Conservation (phyloP, 64 coral and sea anemone species). For the Montipora efflorescens region DNA sequence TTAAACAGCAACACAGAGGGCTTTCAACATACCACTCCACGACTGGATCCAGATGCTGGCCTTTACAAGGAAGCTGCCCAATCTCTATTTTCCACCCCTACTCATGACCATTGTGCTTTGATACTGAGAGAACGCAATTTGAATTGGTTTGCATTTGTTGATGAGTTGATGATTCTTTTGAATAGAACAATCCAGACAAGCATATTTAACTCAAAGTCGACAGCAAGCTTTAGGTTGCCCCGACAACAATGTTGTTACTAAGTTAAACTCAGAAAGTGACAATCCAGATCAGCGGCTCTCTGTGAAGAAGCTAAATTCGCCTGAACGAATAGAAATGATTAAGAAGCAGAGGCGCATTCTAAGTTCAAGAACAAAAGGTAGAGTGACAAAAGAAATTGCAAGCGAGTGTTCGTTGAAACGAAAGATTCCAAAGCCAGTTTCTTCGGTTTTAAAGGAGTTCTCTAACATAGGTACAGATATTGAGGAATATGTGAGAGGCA, state of each 20-base stretch:
- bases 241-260: slow-evolving; percentile 9
- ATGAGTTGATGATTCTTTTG: slow-evolving; percentile 21
- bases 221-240: not conserved
- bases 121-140: not conserved
- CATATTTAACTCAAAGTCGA: slow-evolving; percentile 3
- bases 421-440: slow-evolving; percentile 60
- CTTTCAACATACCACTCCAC: no score
- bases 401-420: slow-evolving; percentile 28
- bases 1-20: no score
- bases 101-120: no score
- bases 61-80: no score
- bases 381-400: slow-evolving; percentile 49
- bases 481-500: slow-evolving; percentile 26
- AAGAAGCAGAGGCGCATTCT: not conserved
- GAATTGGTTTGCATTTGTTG: slow-evolving; percentile 60
- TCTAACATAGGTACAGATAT: no score
- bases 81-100: no score
- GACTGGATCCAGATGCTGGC: no score
- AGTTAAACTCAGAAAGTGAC: slow-evolving; percentile 64
- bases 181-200: slow-evolving; percentile 37
- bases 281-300: not conserved
- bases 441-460: no score
- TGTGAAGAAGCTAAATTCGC: slow-evolving; percentile 32
- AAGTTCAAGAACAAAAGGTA: slow-evolving; percentile 13
- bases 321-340: slow-evolving; percentile 42